Evolutionary conservation across 2,113 vertebrate genomes (phyloP).

Genomic region (Platysternon megacephalum): DNA sequence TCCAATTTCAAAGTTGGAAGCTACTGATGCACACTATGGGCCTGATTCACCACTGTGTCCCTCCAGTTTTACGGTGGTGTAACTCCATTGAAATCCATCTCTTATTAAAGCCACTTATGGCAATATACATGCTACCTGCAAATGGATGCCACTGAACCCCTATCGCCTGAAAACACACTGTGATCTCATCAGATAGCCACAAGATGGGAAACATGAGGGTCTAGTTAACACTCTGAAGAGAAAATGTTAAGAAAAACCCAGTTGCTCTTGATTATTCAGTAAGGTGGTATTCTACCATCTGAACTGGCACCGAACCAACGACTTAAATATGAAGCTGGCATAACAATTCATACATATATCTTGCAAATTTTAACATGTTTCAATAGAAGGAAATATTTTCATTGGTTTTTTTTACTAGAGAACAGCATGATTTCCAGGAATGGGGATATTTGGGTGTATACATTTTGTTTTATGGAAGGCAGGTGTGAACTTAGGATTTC

Average conservation of each 20-base stretch:
- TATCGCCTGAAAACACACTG: fast-evolving
- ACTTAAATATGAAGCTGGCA: background rate
- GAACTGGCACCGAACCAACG: background rate
- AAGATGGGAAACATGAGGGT: background rate
- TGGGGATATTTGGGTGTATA: background rate
- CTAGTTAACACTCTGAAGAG: background rate
- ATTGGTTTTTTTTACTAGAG: background rate
- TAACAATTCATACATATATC: background rate
- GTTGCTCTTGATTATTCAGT: background rate
- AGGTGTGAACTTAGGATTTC: fast-evolving
- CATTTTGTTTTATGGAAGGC: background rate
- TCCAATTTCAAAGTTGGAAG: background rate
- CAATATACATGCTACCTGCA: background rate
- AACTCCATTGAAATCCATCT: background rate
- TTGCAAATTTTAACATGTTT: background rate
- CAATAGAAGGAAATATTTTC: background rate
- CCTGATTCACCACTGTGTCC: background rate
- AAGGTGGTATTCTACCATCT: background rate
- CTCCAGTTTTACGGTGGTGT: background rate
- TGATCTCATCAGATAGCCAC: background rate
- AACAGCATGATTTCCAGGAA: background rate
- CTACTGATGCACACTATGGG: background rate
- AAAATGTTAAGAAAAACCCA: background rate
- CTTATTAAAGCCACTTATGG: background rate
- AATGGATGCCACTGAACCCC: background rate